phyloP scores from a whole-genome alignment of 2,888 invertebrate species.

The Neelides folsomi region DNA sequence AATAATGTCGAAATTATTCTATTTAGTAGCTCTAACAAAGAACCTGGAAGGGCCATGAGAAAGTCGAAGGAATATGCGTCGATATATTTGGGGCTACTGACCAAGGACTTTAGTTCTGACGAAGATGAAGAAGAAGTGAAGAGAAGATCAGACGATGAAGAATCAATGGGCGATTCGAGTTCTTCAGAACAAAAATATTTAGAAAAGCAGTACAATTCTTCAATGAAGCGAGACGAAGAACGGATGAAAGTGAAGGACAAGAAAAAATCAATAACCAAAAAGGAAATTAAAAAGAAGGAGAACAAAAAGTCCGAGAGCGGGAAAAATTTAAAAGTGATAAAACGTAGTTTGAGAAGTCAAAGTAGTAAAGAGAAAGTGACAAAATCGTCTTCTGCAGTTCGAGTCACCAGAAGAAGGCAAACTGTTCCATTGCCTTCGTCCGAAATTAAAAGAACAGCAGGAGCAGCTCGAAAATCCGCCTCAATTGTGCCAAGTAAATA shows the following conservation, averaged over 20 bases:
- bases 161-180: conserved; percentile 23
- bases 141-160: conserved; percentile 35
- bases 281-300: not conserved
- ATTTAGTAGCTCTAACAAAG: not conserved
- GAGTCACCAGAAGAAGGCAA: conserved; percentile 8
- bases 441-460: conserved; percentile 13
- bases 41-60: conserved; percentile 38
- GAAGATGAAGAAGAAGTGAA: conserved; percentile 49
- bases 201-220: conserved; percentile 30
- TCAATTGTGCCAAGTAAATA: conserved; percentile 19
- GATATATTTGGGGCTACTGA: conserved; percentile 58
- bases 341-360: conserved; percentile 18
- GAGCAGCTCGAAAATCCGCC: conserved; percentile 32
- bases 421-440: conserved; percentile 5
- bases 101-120: conserved; percentile 52
- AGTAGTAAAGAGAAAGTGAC: conserved; percentile 8
- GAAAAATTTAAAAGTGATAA: not conserved
- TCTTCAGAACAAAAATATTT: conserved; percentile 31
- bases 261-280: not conserved
- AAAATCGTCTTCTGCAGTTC: not conserved
- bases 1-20: too few relatives aligned
- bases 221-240: conserved; percentile 21
- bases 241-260: conserved; percentile 3
- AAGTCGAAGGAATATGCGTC: conserved; percentile 64
- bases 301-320: not conserved